Base-by-base conservation (phyloP, 2,888 invertebrate species). In the Capitulum mitella region DNA sequence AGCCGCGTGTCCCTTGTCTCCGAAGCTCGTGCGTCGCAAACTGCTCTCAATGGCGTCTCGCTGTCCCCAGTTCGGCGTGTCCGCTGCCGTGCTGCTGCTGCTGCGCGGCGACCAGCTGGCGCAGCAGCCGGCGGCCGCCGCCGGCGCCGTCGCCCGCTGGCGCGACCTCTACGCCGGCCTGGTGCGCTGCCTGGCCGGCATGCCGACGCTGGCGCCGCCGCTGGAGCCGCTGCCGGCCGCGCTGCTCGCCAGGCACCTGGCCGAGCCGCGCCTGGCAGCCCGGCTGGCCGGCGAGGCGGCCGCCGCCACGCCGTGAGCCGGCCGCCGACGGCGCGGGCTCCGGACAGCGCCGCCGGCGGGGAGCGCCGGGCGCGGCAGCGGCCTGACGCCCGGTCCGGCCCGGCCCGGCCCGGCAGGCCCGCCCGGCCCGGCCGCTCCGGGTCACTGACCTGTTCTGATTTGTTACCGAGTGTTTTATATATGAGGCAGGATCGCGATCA, bases 391-490 rank as follows among this genome's bases (percentile, higher is more conserved):
- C 58, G 58, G 58, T 29, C 10, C 29, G 29, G 12, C 58, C 58
- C 1, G 43, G 51, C 26, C 22, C 48, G 48, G n/a, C n/a, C 48
- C 48, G 48, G 48, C 48, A 14, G 48, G 48, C 48, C 14, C 48
- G 48, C 48, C 16, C 12, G 16, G 48, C 48, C 48, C 2, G 2
- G 48, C 48, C 14, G 6, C 54, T 54, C 54, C n/a, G n/a, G n/a
- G n/a, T n/a, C n/a, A n/a, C n/a, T n/a, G n/a, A n/a, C 58, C 29
- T n/a, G 58, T 58, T 58, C 70, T 37, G 70, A 37, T 70, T 70
- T 70, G 70, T 70, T 70, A 70, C 70, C 37, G 70, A 37, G 26
- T 37, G 70, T 70, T 70, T 70, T 70, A 70, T 70, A 70, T 70
- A 26, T 29, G 58, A 58, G 58, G 10, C n/a, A n/a, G n/a, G n/a